Evolutionary conservation across 2,888 invertebrate species (phyloP), one percentile per base, ranked within the genome.

Genomic region (Chymomyza procnemis): DNA sequence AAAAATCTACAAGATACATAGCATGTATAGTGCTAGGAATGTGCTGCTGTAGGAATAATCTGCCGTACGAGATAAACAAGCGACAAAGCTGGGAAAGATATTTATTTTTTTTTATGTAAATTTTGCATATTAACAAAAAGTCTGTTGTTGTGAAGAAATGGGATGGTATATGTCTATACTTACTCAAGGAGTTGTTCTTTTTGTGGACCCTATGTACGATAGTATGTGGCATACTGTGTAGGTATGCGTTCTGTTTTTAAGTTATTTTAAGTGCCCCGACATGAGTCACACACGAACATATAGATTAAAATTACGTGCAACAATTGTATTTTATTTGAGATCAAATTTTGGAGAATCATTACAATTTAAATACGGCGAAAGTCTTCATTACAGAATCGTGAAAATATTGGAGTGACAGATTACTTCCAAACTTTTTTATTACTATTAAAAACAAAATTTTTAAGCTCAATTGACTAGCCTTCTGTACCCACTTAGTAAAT

Each of bases 21-120:
- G 30, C 30, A 30, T 30, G 6, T 30, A 34, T 34, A 66, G 61
- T 62, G 57, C 34, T 14, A 41, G 34, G 34, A 41, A 41, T 41
- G 34, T 41, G 9, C 34, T 58, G 67, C 67, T 76, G 66, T 75
- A 78, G 65, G 59, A 57, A 63, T 56, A 61, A 66, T 74, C 58
- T 65, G 61, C 54, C 61, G 61, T 64, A 61, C 46, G 50, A 64
- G 67, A 66, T 58, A 61, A 75, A 62, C 55, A 73, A 71, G 61
- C 52, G 61, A 48, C 21, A 57, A 34, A 41, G n/a, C n/a, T 41
- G 30, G 26, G 41, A 12, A n/a, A n/a, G 34, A 30, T 48, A 30
- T 54, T 34, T 30, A 52, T 50, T 16, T 50, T 50, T 16, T 1
- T 18, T 19, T 1, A 16, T 50, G 50, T 18, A 50, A 18, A 5